Evolutionary conservation across 2,113 vertebrate genomes (phyloP).

Genomic region (Salminus brasiliensis): DNA sequence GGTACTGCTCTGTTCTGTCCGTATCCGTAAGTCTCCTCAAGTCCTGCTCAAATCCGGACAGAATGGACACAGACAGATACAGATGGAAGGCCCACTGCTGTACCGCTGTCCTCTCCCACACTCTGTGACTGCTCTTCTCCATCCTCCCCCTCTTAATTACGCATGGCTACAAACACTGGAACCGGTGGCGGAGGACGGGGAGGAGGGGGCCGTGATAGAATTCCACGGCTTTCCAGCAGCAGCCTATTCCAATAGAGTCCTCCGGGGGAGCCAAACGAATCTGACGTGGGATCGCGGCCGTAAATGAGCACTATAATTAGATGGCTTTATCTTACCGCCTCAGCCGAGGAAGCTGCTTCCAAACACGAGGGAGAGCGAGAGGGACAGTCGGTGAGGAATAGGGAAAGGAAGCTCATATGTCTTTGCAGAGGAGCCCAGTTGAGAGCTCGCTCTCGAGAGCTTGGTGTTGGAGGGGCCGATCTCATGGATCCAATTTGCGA

Average conservation of each 20-base stretch:
- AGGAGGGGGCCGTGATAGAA: slow-evolving; percentile 14
- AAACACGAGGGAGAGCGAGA: not conserved
- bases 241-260: slow-evolving; percentile 43
- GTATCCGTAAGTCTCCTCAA: too few species aligned
- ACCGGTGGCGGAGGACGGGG: not conserved
- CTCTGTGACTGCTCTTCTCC: slow-evolving; percentile 11
- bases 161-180: slow-evolving; percentile 1
- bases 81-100: too few species aligned
- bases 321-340: slow-evolving; percentile 52
- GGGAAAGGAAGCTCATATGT: not conserved
- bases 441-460: too few species aligned
- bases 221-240: slow-evolving; percentile 8
- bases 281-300: slow-evolving; percentile 43
- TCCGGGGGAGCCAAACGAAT: slow-evolving; percentile 41
- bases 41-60: too few species aligned
- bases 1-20: too few species aligned
- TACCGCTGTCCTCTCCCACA: slow-evolving; percentile 14
- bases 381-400: not conserved
- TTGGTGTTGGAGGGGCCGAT: too few species aligned
- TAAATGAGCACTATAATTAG: slow-evolving; percentile 58
- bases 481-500: too few species aligned
- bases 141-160: slow-evolving; percentile 28
- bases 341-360: slow-evolving; percentile 1
- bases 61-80: too few species aligned
- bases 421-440: not conserved